Base-by-base conservation (phyloP, 2,797 vertebrate genomes). In the Mus spretus region DNA sequence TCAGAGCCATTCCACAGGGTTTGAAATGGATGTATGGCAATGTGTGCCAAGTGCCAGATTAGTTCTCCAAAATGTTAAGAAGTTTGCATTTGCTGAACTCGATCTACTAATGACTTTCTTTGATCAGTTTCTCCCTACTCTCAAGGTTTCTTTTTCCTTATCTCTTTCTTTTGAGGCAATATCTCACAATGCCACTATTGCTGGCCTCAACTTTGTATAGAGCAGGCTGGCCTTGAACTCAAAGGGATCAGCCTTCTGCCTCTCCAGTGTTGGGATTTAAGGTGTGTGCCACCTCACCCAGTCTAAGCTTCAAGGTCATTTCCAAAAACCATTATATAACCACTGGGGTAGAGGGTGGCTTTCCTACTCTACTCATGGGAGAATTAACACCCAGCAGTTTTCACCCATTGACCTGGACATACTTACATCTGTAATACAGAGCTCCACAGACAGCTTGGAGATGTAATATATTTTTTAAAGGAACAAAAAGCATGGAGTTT, bases 61-160 rank as follows among this genome's bases (percentile, higher is more conserved):
- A 83, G 59, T 72, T 79, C 53, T 92, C 55, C 82, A 97, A 97
- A 59, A 28, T 9, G n/a, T 44, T 87, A 77, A 37, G 40, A 85
- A 92, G 94, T 50, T 81, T 89, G 82, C 8, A 74, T 93, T 83
- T 83, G 82, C 83, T 96, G 86, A 95, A 97, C 57, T 63, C 86
- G 61, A 37, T 80, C 67, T 89, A 63, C 6, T 47, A 14, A 37
- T 28, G 14, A 84, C 82, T 82, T 90, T 72, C 85, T 93, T 34
- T 80, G 26, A 59, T 92, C 89, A 89, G 83, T 87, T 89, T 93
- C 57, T 80, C 78, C 31, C 93, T 44, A 40, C 55, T 40, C 85
- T 94, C 24, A 26, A 55, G n/a, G 14, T 24, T 20, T 74, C 26
- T 57, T 57, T 28, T 72, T 37, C 65, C 47, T n/a, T 86, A 72